Conservation (phyloP, 2,113 vertebrate species). For the Phylloscopus trochiloides region DNA sequence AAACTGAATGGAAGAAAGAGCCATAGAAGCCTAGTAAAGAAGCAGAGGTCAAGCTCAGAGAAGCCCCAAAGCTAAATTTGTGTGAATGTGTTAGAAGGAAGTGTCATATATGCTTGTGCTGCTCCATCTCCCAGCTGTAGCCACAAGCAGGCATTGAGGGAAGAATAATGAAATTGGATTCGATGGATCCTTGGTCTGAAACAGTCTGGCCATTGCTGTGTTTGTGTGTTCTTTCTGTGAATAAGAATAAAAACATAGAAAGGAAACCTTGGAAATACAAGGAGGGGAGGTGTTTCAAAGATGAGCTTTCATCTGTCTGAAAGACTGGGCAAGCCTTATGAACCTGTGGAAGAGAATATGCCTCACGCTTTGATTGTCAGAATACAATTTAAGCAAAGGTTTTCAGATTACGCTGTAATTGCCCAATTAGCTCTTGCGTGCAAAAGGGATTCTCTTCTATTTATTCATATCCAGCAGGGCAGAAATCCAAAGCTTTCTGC, state of each 20-base stretch:
- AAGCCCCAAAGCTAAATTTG: not conserved
- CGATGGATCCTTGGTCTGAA: not conserved
- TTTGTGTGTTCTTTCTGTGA: not conserved
- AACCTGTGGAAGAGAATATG: not conserved
- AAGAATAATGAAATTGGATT: not conserved
- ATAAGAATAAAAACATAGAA: not conserved
- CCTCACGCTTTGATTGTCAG: not conserved
- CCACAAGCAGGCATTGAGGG: not conserved
- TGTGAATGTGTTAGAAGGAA: not conserved
- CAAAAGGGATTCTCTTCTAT: slow-evolving; percentile 39
- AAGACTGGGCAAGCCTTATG: not conserved
- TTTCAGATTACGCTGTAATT: slow-evolving; percentile 23
- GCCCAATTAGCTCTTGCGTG: slow-evolving; percentile 32
- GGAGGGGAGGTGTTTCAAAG: not conserved
- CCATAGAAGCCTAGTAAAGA: not conserved
- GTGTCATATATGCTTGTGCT: not conserved
- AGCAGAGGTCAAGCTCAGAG: not conserved
- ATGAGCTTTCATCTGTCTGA: not conserved
- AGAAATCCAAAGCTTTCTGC: slow-evolving; percentile 52
- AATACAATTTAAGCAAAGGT: not conserved
- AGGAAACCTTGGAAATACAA: not conserved
- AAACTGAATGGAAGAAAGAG: not conserved
- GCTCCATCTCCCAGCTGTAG: not conserved
- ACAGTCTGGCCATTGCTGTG: not conserved
- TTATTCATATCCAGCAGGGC: slow-evolving; percentile 33